These are phyloP conservation scores for Diplazon laetatorius DNA, from an alignment of 2,888 invertebrate species.

Conservation along the genomic window DNA sequence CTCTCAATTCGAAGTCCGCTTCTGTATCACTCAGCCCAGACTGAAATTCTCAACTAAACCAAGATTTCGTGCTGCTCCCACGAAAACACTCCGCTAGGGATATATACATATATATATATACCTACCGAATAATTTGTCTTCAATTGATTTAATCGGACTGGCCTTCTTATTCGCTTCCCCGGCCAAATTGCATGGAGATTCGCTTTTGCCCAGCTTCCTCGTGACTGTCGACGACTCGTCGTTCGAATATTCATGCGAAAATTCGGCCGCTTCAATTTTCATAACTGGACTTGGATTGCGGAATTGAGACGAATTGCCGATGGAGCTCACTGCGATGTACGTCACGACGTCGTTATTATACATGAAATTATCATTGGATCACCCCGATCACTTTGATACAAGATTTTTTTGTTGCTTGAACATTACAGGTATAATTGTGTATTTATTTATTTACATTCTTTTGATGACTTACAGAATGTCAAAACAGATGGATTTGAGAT, in stretches of 20 bases:
- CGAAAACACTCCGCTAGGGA: conserved; percentile 51
- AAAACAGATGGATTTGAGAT: too few relatives aligned
- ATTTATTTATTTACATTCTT: too few relatives aligned
- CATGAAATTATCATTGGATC: conserved; percentile 6
- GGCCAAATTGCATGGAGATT: conserved; percentile 62
- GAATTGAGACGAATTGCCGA: conserved; percentile 61
- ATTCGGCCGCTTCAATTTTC: conserved; percentile 61
- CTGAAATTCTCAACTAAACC: conserved; percentile 53
- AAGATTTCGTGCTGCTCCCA: conserved; percentile 40
- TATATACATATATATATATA: too few relatives aligned
- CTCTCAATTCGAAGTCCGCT: background rate
- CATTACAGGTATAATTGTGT: too few relatives aligned
- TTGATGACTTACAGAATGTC: too few relatives aligned
- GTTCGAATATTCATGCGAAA: conserved; percentile 60
- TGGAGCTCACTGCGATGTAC: conserved; percentile 33
- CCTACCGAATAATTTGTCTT: conserved; percentile 61
- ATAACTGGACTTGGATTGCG: conserved; percentile 58
- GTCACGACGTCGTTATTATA: conserved; percentile 30
- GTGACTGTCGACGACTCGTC: conserved; percentile 9
- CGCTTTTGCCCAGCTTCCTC: conserved; percentile 26
- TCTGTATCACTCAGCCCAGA: conserved; percentile 32
- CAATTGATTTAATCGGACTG: conserved; percentile 63
- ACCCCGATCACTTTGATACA: too few relatives aligned
- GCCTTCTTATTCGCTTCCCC: conserved; percentile 51
- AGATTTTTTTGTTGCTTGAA: too few relatives aligned